Base-by-base conservation (phyloP, 2,888 invertebrate genomes). In the Agapostemon virescens region DNA sequence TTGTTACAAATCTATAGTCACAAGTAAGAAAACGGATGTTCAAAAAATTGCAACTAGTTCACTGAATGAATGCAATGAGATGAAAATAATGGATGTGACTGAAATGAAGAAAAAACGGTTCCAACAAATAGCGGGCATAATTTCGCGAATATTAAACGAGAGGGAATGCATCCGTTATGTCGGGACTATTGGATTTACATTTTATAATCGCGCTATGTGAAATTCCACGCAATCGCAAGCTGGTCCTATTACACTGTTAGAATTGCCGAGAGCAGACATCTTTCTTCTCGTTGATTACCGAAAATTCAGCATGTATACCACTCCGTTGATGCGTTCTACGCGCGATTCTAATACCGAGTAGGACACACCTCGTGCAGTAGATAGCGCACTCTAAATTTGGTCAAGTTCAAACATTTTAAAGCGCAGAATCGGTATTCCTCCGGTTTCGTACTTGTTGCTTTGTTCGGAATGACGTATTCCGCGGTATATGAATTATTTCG, bases 401-500 rank as follows among this genome's bases (percentile, higher is more conserved):
- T 26, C 0, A 55, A 26, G 3, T 26, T 55, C 6, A 2, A 26
- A 15, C 13, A 6, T 26, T 17, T 58, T 3, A 5, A 30, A 33
- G 30, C 17, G 15, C 58, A 17, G 11, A 7, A 2, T 58, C 11
- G 9, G 33, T 13, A 4, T 49, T 45, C 33, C n/a, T n/a, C n/a
- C 52, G 2, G n/a, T n/a, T n/a, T 49, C n/a, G 11, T 26, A 69
- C 55, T 30, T 55, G 52, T 69, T 69, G 55, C 69, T 26, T 26
- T 38, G 26, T 30, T 11, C 55, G 33, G 23, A 15, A 26, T 26
- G 23, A 61, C 30, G 52, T 69, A n/a, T 52, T 38, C n/a, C 52
- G 20, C 1, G 13, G 13, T 4, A 13, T 36, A 36, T 36, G 20
- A 33, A 0, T 63, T 36, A 33, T 13, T n/a, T 7, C 9, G 45